Conservation (phyloP, 1,140 invertebrate species). For the Drosophila mojavensis region DNA sequence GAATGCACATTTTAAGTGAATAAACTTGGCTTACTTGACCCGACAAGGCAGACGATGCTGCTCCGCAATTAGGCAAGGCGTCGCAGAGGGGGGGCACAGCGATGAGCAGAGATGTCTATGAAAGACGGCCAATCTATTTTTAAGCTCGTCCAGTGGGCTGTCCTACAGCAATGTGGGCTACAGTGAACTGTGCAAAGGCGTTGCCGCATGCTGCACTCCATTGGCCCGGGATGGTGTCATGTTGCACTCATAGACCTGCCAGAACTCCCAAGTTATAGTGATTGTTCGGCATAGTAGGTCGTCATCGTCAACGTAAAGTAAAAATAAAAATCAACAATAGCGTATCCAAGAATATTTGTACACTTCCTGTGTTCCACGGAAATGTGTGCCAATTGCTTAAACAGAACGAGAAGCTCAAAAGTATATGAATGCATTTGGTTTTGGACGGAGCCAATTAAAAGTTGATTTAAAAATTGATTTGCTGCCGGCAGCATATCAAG, state of each 20-base stretch:
- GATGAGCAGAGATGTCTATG: slow-evolving; percentile 14
- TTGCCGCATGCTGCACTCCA: slow-evolving; percentile 27
- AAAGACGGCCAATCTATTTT: slow-evolving; percentile 50
- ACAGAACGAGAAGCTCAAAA: slow-evolving; percentile 54
- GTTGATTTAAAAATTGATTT: slow-evolving; percentile 32
- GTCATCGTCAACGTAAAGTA: slow-evolving; percentile 48
- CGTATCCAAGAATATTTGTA: slow-evolving; percentile 18
- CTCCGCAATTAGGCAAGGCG: slow-evolving; percentile 57
- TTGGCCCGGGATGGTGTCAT: slow-evolving; percentile 40
- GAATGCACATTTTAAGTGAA: slow-evolving; percentile 8
- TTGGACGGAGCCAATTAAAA: slow-evolving; percentile 28
- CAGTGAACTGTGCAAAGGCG: slow-evolving; percentile 59
- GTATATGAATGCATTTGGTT: slow-evolving; percentile 50
- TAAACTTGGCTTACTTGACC: slow-evolving; percentile 10
- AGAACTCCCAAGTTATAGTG: slow-evolving; percentile 59
- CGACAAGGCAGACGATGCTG: slow-evolving; percentile 44
- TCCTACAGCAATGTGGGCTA: slow-evolving; percentile 40
- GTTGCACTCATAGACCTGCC: slow-evolving; percentile 7
- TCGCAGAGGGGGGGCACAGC: not conserved
- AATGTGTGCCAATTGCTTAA: slow-evolving; percentile 73
- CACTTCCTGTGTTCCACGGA: slow-evolving; percentile 65
- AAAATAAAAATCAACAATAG: slow-evolving; percentile 42
- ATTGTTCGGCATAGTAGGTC: slow-evolving; percentile 34
- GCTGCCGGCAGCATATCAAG: slow-evolving; percentile 22
- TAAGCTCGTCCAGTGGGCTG: slow-evolving; percentile 61